Percentiles rank a stretch among this genome's conserved stretches.
Conservation (phyloP, 2,888 invertebrate genomes). For the Orthosia gracilis region DNA sequence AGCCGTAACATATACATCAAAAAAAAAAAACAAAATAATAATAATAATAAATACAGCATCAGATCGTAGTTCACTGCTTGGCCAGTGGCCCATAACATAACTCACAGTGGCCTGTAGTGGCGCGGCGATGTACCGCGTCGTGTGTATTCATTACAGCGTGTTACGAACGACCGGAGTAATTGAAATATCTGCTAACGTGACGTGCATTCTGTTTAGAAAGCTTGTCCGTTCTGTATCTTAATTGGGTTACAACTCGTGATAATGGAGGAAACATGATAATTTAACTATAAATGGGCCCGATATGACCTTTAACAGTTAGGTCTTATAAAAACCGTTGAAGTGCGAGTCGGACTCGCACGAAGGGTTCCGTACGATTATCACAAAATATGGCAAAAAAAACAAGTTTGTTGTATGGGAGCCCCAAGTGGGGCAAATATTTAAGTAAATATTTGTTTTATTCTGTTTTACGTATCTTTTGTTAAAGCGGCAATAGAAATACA, state of each 20-base stretch:
- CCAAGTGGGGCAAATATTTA: no score
- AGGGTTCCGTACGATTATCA: no score
- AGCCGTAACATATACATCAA: no score
- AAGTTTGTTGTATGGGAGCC: no score
- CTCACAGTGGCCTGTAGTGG: slow-evolving; percentile 19
- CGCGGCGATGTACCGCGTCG: slow-evolving; percentile 31
- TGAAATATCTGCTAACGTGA: slow-evolving; percentile 65
- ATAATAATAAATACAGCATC: no score
- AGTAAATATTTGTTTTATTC: no score
- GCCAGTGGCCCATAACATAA: slow-evolving; percentile 40
- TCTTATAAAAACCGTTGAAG: no score
- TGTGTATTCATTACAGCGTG: slow-evolving; percentile 60
- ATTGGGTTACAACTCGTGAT: neutral
- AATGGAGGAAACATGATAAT: neutral
- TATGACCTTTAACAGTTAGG: neutral
- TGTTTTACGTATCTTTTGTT: no score
- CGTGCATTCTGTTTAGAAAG: slow-evolving; percentile 4
- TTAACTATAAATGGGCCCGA: neutral
- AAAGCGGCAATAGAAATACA: no score
- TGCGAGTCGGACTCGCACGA: no score
- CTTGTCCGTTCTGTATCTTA: neutral
- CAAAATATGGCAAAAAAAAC: no score
- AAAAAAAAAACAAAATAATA: no score
- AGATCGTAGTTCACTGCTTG: slow-evolving; percentile 33
- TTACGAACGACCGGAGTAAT: slow-evolving; percentile 55